Base-by-base conservation (phyloP, 2,888 invertebrate genomes). In the Dastarcus helophoroides region DNA sequence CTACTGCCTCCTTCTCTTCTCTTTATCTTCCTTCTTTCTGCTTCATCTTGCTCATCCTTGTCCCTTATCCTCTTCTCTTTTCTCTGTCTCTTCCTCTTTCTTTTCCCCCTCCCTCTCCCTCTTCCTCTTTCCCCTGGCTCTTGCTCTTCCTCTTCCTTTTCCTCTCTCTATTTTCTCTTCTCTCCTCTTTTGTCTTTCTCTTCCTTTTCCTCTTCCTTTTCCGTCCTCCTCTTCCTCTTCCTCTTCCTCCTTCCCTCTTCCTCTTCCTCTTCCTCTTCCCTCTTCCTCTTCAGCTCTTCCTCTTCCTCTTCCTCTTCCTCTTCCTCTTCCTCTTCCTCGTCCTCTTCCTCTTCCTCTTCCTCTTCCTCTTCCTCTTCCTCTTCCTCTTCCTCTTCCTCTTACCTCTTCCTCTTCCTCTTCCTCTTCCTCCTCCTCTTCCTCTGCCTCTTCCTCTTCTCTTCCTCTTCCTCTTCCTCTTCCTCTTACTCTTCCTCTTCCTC, bases 311-410 rank as follows among this genome's bases (percentile, higher is more conserved):
- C 19, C 19, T 19, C 19, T 19, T 7, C 19, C 19, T 19, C 19
- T 19, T 19, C 19, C 19, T 19, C 19, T 19, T 8, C 19, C 19
- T 19, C 19, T 19, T 19, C 19, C 19, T 19, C 19, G 7, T 8
- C 19, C 19, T 19, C 19, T 19, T 19, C 19, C 19, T 19, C 19
- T 19, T 19, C 19, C 19, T 19, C 19, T 19, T 8, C 19, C 19
- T 19, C 19, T 19, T 8, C 19, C 19, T 19, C 19, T 19, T 8
- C 19, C 19, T 19, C 19, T 7, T 8, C 19, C 19, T 19, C 19
- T 19, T 19, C 19, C 19, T 8, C 19, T 19, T 8, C 19, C 19
- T 19, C 8, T 19, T 19, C 19, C 19, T 19, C n/a, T n/a, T n/a
- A n/a, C n/a, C n/a, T n/a, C n/a, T n/a, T n/a, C n/a, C n/a, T n/a